Evolutionary conservation across 2,797 vertebrate genomes (phyloP).

Genomic region (Erethizon dorsatum): DNA sequence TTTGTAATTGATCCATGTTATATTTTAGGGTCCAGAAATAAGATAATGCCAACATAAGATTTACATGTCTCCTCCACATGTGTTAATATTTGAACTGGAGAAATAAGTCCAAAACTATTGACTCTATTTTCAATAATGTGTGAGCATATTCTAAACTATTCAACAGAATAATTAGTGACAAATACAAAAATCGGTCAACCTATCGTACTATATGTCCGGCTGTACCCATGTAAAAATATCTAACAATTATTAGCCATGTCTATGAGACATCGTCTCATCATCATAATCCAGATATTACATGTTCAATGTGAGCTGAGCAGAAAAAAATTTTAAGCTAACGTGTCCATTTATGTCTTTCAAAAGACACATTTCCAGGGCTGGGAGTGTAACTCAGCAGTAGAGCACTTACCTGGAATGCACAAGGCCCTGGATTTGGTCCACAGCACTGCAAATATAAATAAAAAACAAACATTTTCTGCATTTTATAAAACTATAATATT

Average conservation of each 20-base stretch:
- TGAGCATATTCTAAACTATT: not conserved
- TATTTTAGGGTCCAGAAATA: constrained; percentile 19
- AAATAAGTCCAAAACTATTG: constrained; percentile 2
- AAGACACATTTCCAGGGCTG: not conserved
- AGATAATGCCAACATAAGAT: not conserved
- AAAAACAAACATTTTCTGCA: not conserved
- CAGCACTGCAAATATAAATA: not conserved
- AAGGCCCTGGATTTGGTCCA: not conserved
- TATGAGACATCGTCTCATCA: not conserved
- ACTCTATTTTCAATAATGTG: constrained; percentile 20
- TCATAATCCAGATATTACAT: not conserved
- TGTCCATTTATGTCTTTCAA: not conserved
- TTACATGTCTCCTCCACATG: not conserved
- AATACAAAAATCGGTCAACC: not conserved
- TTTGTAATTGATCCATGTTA: not conserved
- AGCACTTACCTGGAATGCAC: not conserved
- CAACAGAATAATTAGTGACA: not conserved
- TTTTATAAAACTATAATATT: not conserved
- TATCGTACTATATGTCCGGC: not conserved
- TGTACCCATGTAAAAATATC: not conserved
- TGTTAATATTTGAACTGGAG: constrained; percentile 1
- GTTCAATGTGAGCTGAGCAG: not conserved
- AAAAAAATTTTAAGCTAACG: constrained; percentile 10
- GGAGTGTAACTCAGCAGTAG: not conserved
- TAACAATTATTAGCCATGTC: not conserved